Evolutionary conservation across 2,113 vertebrate species (phyloP).

Genomic region (Campylorhamphus procurvoides): DNA sequence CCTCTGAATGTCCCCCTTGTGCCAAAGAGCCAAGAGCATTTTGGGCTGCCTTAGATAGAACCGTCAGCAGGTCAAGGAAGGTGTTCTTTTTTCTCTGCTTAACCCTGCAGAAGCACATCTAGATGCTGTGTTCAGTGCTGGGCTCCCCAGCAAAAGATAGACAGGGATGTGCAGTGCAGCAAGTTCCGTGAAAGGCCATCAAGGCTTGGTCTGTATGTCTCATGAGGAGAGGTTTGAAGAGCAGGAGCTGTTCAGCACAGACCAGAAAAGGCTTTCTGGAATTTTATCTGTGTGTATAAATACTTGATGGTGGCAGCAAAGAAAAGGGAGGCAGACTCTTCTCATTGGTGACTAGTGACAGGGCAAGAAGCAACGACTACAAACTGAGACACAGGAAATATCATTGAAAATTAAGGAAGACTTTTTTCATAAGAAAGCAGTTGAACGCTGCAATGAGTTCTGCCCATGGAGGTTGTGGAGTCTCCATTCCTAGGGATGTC

Average conservation of each 20-base stretch:
- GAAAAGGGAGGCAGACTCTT: background rate
- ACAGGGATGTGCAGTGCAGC: background rate
- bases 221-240: background rate
- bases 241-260: background rate
- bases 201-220: background rate
- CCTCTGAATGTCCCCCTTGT: background rate
- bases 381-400: background rate
- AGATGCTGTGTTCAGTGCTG: background rate
- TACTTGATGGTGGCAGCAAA: background rate
- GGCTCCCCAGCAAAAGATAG: background rate
- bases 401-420: background rate
- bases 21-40: background rate
- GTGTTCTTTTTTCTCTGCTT: background rate
- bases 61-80: background rate
- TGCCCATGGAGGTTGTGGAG: background rate
- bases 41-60: background rate
- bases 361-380: background rate
- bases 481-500: background rate
- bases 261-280: background rate
- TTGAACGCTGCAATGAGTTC: accelerated
- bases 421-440: background rate
- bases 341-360: background rate
- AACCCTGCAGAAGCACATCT: background rate
- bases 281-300: background rate
- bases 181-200: background rate